These are phyloP conservation scores for Ceratitis capitata DNA, from an alignment of 1,140 invertebrate species.

Conservation along the genomic window DNA sequence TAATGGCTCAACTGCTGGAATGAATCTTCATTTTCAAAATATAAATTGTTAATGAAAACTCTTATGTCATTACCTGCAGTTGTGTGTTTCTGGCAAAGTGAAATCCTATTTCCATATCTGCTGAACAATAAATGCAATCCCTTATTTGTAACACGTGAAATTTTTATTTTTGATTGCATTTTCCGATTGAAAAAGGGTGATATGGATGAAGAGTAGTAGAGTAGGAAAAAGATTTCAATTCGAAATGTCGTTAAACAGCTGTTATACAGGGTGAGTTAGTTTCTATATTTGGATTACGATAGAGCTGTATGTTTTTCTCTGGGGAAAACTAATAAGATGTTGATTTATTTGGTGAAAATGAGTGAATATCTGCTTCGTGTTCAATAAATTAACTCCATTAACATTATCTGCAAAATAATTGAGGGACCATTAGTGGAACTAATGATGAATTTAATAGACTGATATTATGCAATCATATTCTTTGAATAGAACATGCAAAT, in stretches of 20 bases:
- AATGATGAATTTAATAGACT: too few relatives aligned
- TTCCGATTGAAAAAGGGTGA: neutral
- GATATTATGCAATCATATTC: too few relatives aligned
- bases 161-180: conserved; percentile 32
- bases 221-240: neutral
- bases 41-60: conserved; percentile 40
- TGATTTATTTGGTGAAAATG: too few relatives aligned
- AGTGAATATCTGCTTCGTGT: too few relatives aligned
- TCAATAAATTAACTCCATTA: too few relatives aligned
- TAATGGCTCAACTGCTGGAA: conserved; percentile 47
- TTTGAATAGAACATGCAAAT: too few relatives aligned
- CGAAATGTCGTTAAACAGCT: neutral
- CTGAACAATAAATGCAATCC: conserved; percentile 14
- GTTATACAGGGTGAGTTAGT: neutral
- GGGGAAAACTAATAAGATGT: too few relatives aligned
- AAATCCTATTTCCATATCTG: neutral
- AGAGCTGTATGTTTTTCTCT: neutral
- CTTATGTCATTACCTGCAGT: neutral
- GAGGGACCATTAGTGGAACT: too few relatives aligned
- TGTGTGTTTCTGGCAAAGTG: neutral
- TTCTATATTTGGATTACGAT: too few relatives aligned
- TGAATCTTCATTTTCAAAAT: neutral
- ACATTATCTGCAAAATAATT: too few relatives aligned
- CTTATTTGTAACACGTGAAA: neutral
- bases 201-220: neutral